Evolutionary conservation across 2,113 vertebrate species (phyloP), one percentile per base, ranked within the genome.

Genomic region (Perccottus glenii): DNA sequence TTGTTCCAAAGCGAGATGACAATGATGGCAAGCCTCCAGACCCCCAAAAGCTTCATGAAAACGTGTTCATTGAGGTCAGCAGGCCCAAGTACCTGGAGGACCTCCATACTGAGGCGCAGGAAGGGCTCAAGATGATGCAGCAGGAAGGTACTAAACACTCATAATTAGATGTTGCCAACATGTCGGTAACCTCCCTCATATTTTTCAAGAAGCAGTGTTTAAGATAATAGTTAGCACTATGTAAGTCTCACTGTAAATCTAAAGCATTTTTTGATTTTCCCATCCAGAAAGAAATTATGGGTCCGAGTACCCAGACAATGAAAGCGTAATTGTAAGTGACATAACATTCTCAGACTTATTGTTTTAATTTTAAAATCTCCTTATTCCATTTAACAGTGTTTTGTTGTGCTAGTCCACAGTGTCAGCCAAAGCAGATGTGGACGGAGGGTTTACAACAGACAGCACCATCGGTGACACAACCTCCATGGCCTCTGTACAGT

Each of bases 51-150:
- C 85, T 94, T 63, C 94, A 91, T 35, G 95, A 98, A 90, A 98
- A 99, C 7, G 93, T 96, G 57, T 99, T 99, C 89, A 93, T 95
- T 52, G 96, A 98, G 81, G 88, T 82, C 46, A 92, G 87, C 38
- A 91, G 96, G 11, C 92, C 94, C 0, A 92, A 94, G 12, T 92
- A 97, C 85, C 87, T 99, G 73, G 94, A 98, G 73, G 95, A 96
- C 80, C 93, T 99, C 50, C 96, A 98, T 88, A 93, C 77, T 0
- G 95, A 98, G 90, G 97, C 97, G 5, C 94, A 93, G 87, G 92
- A 95, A 61, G 96, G 96, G 0, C 88, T 98, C 27, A 96, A 96
- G 79, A 94, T 95, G 69, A 90, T 94, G 36, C 96, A 96, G 85
- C 91, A 95, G 73, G 94, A 96, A 91, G 97, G 97, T 98, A 87